Percentiles rank a stretch among this genome's conserved stretches.
Evolutionary conservation across 37 sponge, comb jelly and placozoan genomes (phyloP).

Genomic region (Tethya wilhelma): DNA sequence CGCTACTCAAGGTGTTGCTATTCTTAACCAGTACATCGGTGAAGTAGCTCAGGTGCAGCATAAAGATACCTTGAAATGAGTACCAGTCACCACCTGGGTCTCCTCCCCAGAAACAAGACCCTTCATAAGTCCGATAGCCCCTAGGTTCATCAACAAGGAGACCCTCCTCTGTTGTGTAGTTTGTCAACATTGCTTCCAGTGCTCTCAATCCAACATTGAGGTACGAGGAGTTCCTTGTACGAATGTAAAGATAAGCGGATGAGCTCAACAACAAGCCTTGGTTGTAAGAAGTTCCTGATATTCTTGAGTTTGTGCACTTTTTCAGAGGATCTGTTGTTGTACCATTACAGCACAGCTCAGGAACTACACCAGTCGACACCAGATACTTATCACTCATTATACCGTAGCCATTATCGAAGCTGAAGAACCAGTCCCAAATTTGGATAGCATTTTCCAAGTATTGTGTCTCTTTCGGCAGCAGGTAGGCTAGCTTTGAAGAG

Average conservation of each 20-base stretch:
- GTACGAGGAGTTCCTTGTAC: slow-evolving; percentile 42
- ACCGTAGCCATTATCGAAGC: slow-evolving; percentile 46
- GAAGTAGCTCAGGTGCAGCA: slow-evolving; percentile 59
- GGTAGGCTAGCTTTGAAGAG: slow-evolving; percentile 35
- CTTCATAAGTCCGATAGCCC: slow-evolving; percentile 25
- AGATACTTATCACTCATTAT: slow-evolving; percentile 36
- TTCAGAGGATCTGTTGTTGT: slow-evolving; percentile 8
- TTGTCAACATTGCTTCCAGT: slow-evolving; percentile 44
- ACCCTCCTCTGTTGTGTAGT: slow-evolving; percentile 53
- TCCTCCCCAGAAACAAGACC: neutral
- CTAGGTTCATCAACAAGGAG: slow-evolving; percentile 45
- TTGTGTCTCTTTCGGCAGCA: slow-evolving; percentile 29
- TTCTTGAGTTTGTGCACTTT: slow-evolving; percentile 35
- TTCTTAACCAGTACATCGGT: slow-evolving; percentile 28
- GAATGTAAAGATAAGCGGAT: slow-evolving; percentile 49
- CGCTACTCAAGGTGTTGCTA: slow-evolving; percentile 9
- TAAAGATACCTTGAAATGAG: slow-evolving; percentile 63
- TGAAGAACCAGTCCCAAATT: slow-evolving; percentile 57
- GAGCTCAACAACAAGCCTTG: slow-evolving; percentile 59
- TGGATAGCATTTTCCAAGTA: slow-evolving; percentile 14
- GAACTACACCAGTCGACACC: slow-evolving; percentile 52
- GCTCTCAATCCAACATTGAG: slow-evolving; percentile 37
- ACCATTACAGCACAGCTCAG: slow-evolving; percentile 48
- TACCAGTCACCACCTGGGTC: slow-evolving; percentile 70
- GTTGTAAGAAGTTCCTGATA: slow-evolving; percentile 61